Conservation (phyloP, 2,888 invertebrate species). For the Oscheius sp. region DNA sequence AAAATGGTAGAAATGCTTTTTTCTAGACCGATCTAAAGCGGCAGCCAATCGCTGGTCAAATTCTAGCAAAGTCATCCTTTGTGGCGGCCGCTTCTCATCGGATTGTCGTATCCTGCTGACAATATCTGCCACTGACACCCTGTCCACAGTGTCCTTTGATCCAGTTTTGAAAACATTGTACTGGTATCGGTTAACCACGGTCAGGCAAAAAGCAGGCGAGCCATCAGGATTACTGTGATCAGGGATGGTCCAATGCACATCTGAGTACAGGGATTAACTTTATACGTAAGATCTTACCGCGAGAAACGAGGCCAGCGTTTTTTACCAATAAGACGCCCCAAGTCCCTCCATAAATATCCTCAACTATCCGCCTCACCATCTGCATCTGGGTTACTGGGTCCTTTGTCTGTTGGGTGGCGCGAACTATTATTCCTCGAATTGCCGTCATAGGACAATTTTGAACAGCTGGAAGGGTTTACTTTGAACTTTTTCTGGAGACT, state of each 20-base stretch:
- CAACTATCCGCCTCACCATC: constrained; percentile 70
- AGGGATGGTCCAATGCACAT: constrained; percentile 73
- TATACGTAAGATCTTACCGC: constrained; percentile 39
- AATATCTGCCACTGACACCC: constrained; percentile 69
- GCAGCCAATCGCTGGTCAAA: constrained; percentile 33
- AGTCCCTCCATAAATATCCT: constrained; percentile 72
- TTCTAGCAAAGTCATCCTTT: constrained; percentile 29
- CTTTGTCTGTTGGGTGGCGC: constrained; percentile 55
- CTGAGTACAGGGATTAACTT: constrained; percentile 21
- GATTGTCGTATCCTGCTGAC: constrained; percentile 27
- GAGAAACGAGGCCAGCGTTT: constrained; percentile 65
- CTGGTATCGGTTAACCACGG: constrained; percentile 68
- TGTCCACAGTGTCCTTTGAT: constrained; percentile 62
- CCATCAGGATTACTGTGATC: constrained; percentile 68
- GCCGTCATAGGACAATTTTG: constrained; percentile 69
- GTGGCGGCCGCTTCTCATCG: constrained; percentile 29
- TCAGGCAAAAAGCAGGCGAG: constrained; percentile 69
- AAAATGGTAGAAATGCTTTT: background rate
- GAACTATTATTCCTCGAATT: constrained; percentile 64
- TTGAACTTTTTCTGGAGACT: background rate
- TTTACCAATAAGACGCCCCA: constrained; percentile 72
- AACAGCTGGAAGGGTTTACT: constrained; percentile 51
- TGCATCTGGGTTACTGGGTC: constrained; percentile 64
- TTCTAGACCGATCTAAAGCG: constrained; percentile 10
- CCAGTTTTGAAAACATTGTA: constrained; percentile 73